Evolutionary conservation across 2,113 vertebrate genomes (phyloP).

Genomic region (Tupaia tana): DNA sequence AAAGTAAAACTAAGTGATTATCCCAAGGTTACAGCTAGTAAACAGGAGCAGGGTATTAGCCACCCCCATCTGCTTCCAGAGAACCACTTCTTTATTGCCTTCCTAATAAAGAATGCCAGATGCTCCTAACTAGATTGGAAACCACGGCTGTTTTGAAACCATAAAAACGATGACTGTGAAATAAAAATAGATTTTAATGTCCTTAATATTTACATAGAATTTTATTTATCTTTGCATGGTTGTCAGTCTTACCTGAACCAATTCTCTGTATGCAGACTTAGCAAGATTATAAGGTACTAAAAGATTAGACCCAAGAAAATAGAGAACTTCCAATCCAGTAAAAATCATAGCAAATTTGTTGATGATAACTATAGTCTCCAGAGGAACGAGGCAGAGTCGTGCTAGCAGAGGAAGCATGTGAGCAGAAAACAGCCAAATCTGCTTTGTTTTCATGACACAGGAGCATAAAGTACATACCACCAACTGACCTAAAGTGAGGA

Average conservation of each 20-base stretch:
- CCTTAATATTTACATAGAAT: background rate
- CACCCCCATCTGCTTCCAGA: background rate
- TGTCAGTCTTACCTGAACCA: slow-evolving; percentile 92
- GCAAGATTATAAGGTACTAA: slow-evolving; percentile 98
- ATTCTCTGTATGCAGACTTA: slow-evolving; percentile 97
- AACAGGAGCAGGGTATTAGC: background rate
- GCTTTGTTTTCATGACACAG: slow-evolving; percentile 99
- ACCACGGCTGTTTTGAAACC: background rate
- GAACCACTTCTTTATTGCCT: background rate
- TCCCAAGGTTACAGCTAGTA: background rate
- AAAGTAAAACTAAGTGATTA: background rate
- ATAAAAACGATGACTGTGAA: background rate
- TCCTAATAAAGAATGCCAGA: background rate
- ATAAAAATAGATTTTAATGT: background rate
- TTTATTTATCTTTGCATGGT: background rate
- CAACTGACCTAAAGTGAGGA: slow-evolving; percentile 91
- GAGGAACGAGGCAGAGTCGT: slow-evolving; percentile 95
- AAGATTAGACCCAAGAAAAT: slow-evolving; percentile 97
- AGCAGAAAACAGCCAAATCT: slow-evolving; percentile 99
- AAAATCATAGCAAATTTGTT: slow-evolving; percentile 99
- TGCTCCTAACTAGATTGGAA: background rate
- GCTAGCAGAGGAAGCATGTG: slow-evolving; percentile 98
- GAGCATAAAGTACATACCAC: slow-evolving; percentile 98
- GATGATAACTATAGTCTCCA: slow-evolving; percentile 98
- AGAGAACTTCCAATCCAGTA: slow-evolving; percentile 98